Conservation (phyloP, 2,797 vertebrate genomes). For the Morelia viridis region DNA sequence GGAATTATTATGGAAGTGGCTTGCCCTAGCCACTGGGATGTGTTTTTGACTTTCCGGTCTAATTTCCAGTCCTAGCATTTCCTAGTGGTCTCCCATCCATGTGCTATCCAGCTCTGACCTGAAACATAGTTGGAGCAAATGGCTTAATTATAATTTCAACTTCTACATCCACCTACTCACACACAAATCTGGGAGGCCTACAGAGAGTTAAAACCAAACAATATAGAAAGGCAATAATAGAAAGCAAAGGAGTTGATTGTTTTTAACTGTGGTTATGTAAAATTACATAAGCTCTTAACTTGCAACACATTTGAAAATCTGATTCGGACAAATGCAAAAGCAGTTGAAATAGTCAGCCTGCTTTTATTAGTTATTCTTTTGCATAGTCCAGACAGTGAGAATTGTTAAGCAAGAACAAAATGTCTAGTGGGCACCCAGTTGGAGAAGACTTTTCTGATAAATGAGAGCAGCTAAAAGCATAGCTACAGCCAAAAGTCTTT, state of each 20-base stretch:
- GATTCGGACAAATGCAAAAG: background rate
- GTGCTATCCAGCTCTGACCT: background rate
- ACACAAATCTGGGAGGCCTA: background rate
- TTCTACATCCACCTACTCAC: background rate
- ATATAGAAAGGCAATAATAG: background rate
- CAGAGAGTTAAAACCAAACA: background rate
- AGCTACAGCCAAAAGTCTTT: constrained; percentile 45
- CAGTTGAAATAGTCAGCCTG: background rate
- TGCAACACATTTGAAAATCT: background rate
- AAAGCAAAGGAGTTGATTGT: background rate
- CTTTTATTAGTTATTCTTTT: background rate
- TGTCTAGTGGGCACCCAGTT: background rate
- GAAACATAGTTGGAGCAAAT: background rate
- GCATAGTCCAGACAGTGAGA: background rate
- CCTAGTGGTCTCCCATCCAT: background rate
- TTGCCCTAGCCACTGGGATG: too few species aligned
- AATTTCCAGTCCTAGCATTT: background rate
- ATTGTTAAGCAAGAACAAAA: background rate
- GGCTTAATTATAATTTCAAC: background rate
- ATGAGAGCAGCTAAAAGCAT: constrained; percentile 44
- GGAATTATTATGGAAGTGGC: too few species aligned
- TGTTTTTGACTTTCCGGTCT: too few species aligned
- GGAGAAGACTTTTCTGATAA: constrained; percentile 29
- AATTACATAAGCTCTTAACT: background rate
- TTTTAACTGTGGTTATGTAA: background rate